Conservation (phyloP, 2,797 vertebrate species). For the Molothrus aeneus region DNA sequence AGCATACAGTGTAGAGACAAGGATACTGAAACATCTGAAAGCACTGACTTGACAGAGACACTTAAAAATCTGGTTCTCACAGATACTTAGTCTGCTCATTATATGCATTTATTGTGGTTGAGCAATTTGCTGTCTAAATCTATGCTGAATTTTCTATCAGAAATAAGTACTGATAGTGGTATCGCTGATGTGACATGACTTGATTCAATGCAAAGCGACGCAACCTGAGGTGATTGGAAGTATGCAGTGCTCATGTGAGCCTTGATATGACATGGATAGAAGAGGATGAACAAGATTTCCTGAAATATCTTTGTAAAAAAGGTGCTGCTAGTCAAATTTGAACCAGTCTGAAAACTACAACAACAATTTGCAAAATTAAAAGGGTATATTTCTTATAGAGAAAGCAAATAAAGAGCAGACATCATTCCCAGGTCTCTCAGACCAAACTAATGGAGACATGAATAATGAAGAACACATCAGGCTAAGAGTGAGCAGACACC, state of each 20-base stretch:
- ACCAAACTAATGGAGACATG: not conserved
- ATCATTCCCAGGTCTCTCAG: not conserved
- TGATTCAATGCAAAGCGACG: conserved; percentile 63
- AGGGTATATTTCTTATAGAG: not conserved
- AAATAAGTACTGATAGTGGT: conserved; percentile 53
- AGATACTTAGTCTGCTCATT: conserved; percentile 67
- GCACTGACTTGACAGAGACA: conserved; percentile 39
- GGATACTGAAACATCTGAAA: conserved; percentile 16
- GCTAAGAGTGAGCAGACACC: not conserved
- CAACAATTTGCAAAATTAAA: not conserved
- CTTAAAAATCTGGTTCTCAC: conserved; percentile 59
- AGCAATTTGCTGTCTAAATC: conserved; percentile 72
- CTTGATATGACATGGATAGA: conserved; percentile 1
- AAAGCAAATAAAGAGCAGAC: not conserved
- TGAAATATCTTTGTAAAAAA: conserved; percentile 16
- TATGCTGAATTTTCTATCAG: conserved; percentile 63
- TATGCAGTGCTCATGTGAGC: not conserved
- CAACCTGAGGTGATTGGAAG: conserved; percentile 67
- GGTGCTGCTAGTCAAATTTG: conserved; percentile 18
- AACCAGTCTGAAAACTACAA: not conserved
- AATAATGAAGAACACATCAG: not conserved
- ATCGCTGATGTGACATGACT: conserved; percentile 71
- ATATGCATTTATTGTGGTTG: conserved; percentile 71
- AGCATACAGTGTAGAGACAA: not conserved
- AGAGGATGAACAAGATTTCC: not conserved